Evolutionary conservation across 2,113 vertebrate species (phyloP).

Genomic region (Paraplagusia blochii): DNA sequence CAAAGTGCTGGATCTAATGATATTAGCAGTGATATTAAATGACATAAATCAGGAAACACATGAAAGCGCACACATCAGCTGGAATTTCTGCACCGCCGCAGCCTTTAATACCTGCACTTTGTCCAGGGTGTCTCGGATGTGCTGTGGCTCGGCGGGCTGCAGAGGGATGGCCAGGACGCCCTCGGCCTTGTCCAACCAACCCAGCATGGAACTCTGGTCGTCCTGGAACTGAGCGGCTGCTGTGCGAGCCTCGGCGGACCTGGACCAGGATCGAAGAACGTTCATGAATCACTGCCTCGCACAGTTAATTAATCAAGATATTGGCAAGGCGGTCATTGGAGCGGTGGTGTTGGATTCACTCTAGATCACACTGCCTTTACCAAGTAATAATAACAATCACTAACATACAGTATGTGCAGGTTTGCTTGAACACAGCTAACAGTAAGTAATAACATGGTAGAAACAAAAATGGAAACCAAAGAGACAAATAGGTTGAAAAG

Average conservation of each 20-base stretch:
- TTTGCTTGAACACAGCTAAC: no score
- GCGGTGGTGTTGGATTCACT: no score
- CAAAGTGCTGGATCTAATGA: not conserved
- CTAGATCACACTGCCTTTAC: no score
- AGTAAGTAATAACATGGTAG: no score
- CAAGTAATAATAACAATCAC: no score
- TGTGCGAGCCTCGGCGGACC: conserved; percentile 82
- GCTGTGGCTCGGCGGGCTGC: conserved; percentile 82
- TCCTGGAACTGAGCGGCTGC: conserved; percentile 80
- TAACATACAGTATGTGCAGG: no score
- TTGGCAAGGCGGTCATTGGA: no score
- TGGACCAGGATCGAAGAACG: conserved; percentile 65
- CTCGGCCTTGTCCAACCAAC: conserved; percentile 87
- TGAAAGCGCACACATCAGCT: not conserved
- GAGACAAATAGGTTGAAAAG: no score
- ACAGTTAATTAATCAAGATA: no score
- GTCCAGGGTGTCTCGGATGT: conserved; percentile 82
- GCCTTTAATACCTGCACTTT: conserved; percentile 85
- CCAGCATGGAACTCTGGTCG: conserved; percentile 82
- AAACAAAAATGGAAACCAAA: no score
- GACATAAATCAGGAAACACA: conserved; percentile 13
- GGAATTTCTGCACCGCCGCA: not conserved
- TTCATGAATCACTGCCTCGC: no score
- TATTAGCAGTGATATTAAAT: conserved; percentile 36
- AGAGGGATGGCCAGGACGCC: conserved; percentile 67